phyloP scores from a whole-genome alignment of 2,797 vertebrate species.

The Sebastes elongatus region DNA sequence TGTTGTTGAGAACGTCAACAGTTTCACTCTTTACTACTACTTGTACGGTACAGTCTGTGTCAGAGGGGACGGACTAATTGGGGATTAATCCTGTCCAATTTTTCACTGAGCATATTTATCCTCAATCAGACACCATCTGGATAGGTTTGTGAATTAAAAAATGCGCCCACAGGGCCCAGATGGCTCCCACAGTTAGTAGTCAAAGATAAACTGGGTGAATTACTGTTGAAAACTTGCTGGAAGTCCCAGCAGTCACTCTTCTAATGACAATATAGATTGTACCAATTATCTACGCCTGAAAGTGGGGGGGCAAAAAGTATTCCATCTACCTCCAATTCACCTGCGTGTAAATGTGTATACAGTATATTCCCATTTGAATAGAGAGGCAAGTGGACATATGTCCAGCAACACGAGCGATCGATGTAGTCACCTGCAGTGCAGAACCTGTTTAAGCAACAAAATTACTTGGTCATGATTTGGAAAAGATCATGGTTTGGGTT shows the following conservation, averaged over 20 bases:
- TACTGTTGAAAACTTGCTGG: not conserved
- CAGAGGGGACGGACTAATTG: not conserved
- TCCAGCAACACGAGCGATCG: too few species aligned
- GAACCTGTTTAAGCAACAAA: too few species aligned
- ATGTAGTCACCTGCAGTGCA: too few species aligned
- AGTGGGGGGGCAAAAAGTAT: too few species aligned
- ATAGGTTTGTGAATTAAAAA: not conserved
- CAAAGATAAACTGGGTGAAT: not conserved
- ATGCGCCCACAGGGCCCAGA: conserved; percentile 24
- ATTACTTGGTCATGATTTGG: too few species aligned
- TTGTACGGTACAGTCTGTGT: not conserved
- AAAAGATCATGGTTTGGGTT: too few species aligned
- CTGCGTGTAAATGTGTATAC: too few species aligned
- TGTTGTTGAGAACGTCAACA: not conserved
- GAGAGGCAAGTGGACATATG: too few species aligned
- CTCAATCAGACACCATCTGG: conserved; percentile 29
- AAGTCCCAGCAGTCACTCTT: not conserved
- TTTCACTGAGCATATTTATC: conserved; percentile 9
- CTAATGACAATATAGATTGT: not conserved
- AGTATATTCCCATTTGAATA: not conserved
- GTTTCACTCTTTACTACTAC: not conserved
- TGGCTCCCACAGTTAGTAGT: conserved; percentile 12
- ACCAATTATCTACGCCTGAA: too few species aligned
- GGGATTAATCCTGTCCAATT: conserved; percentile 7
- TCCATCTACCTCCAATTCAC: too few species aligned